Evolutionary conservation across 2,797 vertebrate species (phyloP).

Genomic region (Hemitrygon akajei): DNA sequence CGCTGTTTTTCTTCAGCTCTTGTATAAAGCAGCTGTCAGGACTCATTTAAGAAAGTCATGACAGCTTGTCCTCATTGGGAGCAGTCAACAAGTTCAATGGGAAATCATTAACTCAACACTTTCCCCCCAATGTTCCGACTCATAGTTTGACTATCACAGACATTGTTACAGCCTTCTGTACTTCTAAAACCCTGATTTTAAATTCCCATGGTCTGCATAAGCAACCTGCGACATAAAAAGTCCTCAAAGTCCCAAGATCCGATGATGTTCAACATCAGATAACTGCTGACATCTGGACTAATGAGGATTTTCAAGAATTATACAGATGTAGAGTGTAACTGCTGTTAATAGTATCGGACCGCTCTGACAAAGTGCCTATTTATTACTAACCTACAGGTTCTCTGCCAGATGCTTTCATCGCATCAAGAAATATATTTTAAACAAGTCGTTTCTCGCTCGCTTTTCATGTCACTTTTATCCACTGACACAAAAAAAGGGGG

Average conservation of each 20-base stretch:
- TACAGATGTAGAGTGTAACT: neutral
- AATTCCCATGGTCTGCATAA: conserved; percentile 58
- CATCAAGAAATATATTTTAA: neutral
- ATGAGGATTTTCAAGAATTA: neutral
- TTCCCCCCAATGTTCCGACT: conserved; percentile 72
- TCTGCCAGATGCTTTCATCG: neutral
- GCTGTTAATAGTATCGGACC: neutral
- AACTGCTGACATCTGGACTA: too few species aligned
- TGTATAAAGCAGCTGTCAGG: conserved; percentile 77
- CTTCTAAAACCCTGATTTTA: conserved; percentile 56
- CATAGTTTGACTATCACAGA: conserved; percentile 61
- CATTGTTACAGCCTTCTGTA: conserved; percentile 66
- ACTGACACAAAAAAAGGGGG: neutral
- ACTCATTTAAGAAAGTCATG: conserved; percentile 70
- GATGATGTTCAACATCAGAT: neutral
- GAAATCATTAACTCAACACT: conserved; percentile 92
- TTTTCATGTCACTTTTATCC: neutral
- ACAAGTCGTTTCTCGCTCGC: neutral
- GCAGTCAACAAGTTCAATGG: conserved; percentile 75
- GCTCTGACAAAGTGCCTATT: neutral
- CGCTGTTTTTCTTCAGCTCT: conserved; percentile 50
- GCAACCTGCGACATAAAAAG: conserved; percentile 39
- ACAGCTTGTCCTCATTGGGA: conserved; percentile 75
- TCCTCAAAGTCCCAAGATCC: neutral
- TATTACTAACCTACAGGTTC: neutral